Base-by-base conservation (phyloP, 2,888 invertebrate species). In the Acrobasis repandana region DNA sequence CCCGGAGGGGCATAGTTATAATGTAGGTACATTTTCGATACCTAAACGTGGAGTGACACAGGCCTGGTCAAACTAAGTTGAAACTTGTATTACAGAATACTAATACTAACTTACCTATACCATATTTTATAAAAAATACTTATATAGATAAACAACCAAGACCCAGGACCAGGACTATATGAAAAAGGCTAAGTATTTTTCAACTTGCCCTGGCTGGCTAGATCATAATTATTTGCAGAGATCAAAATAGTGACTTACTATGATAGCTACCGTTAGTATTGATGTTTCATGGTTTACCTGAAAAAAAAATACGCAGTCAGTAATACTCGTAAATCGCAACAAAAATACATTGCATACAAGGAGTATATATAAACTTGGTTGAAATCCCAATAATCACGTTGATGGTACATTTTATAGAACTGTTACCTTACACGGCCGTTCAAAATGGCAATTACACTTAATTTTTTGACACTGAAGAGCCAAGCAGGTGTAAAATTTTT, bases 401-500 rank as follows among this genome's bases (percentile, higher is more conserved):
- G 43, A 43, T 43, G 11, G 43, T 43, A 43, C 43, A 14, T 43
- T 38, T 38, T 11, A 38, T 36, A 54, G 18, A 20, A 16, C 14
- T 54, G 20, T 38, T 16, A 54, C 34, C n/a, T 54, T 54, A 54
- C 54, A 38, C 38, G 18, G 38, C n/a, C 54, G 9, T 38, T 54
- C 14, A 18, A 54, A 54, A 54, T 54, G 38, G 14, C 54, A 54
- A 54, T 54, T 54, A 38, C 14, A 43, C 18, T 54, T 47, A 47
- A 57, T 46, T 47, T 56, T 57, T 47, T 47, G 43, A 36, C 36
- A 28, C 58, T 9, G n/a, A 20, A 50, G 9, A 10, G 34, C 11
- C 28, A 43, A n/a, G 46, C 52, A 47, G 47, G 52, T 52, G 51
- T 46, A 47, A 47, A 58, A 34, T 16, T 60, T 60, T 60, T 60